Percentiles rank a stretch among this genome's conserved stretches.
Evolutionary conservation across 2,888 invertebrate genomes (phyloP).

Genomic region (Eurytoma adleriae): DNA sequence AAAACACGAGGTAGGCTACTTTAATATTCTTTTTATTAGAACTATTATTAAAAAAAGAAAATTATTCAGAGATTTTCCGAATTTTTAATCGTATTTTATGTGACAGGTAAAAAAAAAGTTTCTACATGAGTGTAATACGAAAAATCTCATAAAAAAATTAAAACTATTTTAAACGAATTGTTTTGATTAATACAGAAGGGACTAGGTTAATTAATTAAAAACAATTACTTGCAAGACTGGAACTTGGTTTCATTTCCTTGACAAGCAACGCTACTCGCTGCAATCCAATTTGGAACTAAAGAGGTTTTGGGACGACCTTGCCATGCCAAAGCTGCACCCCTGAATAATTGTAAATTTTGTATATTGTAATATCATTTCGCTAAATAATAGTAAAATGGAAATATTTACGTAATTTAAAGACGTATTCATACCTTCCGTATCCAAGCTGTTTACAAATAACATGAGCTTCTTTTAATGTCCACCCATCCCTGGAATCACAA

Average conservation of each 20-base stretch:
- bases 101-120: too few species aligned
- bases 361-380: not conserved
- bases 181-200: too few species aligned
- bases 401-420: not conserved
- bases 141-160: too few species aligned
- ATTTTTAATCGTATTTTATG: too few species aligned
- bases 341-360: constrained; percentile 59
- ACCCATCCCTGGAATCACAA: constrained; percentile 76
- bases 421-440: constrained; percentile 73
- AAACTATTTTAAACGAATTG: too few species aligned
- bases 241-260: constrained; percentile 75
- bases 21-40: too few species aligned
- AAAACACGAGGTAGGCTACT: not conserved
- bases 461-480: constrained; percentile 77
- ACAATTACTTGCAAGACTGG: constrained; percentile 70
- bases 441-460: constrained; percentile 78
- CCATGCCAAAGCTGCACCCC: constrained; percentile 77
- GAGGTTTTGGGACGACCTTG: constrained; percentile 73
- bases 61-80: too few species aligned
- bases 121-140: too few species aligned
- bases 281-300: constrained; percentile 69
- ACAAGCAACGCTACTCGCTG: constrained; percentile 73
- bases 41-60: too few species aligned
- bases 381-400: not conserved
- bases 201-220: too few species aligned